phyloP scores from a whole-genome alignment of 2,888 invertebrate genomes.

The Neoitamus cyanurus region DNA sequence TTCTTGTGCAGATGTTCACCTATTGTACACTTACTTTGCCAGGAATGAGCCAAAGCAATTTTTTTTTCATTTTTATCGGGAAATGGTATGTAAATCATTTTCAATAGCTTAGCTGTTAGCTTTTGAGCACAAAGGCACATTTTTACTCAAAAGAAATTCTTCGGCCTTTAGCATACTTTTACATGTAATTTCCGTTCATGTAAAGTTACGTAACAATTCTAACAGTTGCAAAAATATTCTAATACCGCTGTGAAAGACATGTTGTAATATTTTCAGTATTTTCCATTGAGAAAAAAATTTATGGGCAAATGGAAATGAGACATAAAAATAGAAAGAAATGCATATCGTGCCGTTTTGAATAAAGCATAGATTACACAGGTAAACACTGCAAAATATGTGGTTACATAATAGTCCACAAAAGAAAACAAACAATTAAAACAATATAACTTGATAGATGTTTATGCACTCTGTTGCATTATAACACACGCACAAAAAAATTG shows the following conservation, averaged over 20 bases:
- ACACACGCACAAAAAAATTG: too few relatives aligned
- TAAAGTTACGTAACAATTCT: not conserved
- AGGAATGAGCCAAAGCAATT: not conserved
- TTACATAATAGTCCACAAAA: too few relatives aligned
- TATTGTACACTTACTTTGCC: not conserved
- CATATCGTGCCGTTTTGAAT: not conserved
- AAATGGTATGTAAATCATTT: slow-evolving; percentile 23
- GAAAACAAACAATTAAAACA: too few relatives aligned
- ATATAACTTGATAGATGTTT: too few relatives aligned
- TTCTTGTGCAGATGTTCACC: not conserved
- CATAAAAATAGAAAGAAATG: not conserved
- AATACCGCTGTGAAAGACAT: not conserved
- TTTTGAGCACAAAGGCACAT: not conserved
- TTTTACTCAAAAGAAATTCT: not conserved
- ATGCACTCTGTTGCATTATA: too few relatives aligned
- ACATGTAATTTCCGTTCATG: not conserved
- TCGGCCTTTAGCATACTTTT: not conserved
- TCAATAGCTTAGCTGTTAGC: not conserved
- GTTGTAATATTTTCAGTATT: not conserved
- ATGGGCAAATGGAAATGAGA: not conserved
- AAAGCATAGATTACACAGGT: not conserved
- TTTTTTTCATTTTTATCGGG: not conserved
- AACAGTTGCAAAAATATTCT: not conserved
- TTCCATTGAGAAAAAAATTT: not conserved
- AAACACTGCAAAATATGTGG: too few relatives aligned